A percentile compares a stretch with the other conserved stretches of the same genome.
Evolutionary conservation across 2,888 invertebrate genomes (phyloP).

Genomic region (Drepanosiphum platanoidis): DNA sequence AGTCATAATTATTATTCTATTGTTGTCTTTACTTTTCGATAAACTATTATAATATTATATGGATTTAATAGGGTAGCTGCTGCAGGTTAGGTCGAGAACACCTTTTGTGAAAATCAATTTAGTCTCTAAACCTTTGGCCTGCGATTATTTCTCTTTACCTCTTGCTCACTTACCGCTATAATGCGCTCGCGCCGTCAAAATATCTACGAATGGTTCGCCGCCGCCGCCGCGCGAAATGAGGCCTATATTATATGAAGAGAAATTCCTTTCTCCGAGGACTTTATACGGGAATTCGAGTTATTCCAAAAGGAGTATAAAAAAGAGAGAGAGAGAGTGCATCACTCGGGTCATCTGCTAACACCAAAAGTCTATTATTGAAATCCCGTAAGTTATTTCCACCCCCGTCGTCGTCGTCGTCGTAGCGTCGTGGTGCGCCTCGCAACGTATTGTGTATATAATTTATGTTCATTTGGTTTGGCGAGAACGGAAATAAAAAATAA

Average conservation of each 20-base stretch:
- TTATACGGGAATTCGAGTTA: slow-evolving; percentile 40
- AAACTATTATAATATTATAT: no score
- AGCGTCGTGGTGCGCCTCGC: background rate
- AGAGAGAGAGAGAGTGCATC: slow-evolving; percentile 2
- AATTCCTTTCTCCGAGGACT: slow-evolving; percentile 23
- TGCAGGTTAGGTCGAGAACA: no score
- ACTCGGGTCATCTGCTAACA: slow-evolving; percentile 17
- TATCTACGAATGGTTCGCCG: background rate
- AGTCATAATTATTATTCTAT: no score
- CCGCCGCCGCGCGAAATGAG: slow-evolving; percentile 28
- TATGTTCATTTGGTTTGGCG: slow-evolving; percentile 10
- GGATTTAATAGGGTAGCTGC: no score
- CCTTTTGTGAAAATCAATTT: no score
- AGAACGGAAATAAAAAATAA: background rate
- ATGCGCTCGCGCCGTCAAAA: slow-evolving; percentile 2
- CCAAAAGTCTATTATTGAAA: slow-evolving; percentile 54
- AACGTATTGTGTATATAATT: slow-evolving; percentile 1
- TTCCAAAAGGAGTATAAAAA: slow-evolving; percentile 6
- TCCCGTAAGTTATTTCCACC: slow-evolving; percentile 32
- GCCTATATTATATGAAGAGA: slow-evolving; percentile 22
- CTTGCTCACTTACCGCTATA: background rate
- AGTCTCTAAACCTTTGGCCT: background rate
- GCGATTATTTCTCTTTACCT: slow-evolving; percentile 1
- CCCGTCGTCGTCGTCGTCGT: background rate
- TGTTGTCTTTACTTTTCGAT: background rate